Conservation (phyloP, 64 coral and sea anemone genomes). For the Catalaphyllia jardinei region DNA sequence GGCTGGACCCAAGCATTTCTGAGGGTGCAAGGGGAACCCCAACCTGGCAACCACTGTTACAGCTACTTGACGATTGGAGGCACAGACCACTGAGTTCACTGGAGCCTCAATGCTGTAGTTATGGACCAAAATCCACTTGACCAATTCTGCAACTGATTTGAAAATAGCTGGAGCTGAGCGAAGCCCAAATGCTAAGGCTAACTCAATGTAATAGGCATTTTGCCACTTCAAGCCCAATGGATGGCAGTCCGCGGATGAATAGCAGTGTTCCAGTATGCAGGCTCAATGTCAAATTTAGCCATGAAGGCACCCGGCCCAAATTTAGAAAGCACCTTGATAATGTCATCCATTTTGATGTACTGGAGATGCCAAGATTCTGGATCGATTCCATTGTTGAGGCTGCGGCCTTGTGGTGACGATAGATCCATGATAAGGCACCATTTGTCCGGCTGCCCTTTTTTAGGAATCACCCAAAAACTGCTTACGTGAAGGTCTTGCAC, state of each 20-base stretch:
- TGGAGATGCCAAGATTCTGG: neutral
- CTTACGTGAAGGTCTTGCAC: slow-evolving; percentile 3
- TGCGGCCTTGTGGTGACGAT: neutral
- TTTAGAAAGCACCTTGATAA: neutral
- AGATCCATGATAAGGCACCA: slow-evolving; percentile 64
- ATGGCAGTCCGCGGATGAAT: neutral
- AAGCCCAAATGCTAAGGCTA: slow-evolving; percentile 29
- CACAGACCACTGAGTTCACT: neutral
- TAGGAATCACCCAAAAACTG: slow-evolving; percentile 18
- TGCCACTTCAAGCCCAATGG: slow-evolving; percentile 29
- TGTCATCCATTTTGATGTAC: neutral
- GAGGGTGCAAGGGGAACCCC: neutral
- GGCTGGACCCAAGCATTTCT: slow-evolving; percentile 24
- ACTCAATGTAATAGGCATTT: neutral
- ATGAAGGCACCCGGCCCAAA: slow-evolving; percentile 17
- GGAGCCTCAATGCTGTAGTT: slow-evolving; percentile 26
- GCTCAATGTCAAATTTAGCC: slow-evolving; percentile 32
- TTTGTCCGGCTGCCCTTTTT: slow-evolving; percentile 10
- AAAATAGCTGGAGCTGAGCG: slow-evolving; percentile 10
- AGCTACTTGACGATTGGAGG: no score
- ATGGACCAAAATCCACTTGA: neutral
- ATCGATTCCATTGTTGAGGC: slow-evolving; percentile 43
- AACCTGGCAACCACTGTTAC: neutral
- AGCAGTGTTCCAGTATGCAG: slow-evolving; percentile 1
- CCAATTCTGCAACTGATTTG: slow-evolving; percentile 1